phyloP scores from a whole-genome alignment of 2,888 invertebrate species.

The Catocala nupta region DNA sequence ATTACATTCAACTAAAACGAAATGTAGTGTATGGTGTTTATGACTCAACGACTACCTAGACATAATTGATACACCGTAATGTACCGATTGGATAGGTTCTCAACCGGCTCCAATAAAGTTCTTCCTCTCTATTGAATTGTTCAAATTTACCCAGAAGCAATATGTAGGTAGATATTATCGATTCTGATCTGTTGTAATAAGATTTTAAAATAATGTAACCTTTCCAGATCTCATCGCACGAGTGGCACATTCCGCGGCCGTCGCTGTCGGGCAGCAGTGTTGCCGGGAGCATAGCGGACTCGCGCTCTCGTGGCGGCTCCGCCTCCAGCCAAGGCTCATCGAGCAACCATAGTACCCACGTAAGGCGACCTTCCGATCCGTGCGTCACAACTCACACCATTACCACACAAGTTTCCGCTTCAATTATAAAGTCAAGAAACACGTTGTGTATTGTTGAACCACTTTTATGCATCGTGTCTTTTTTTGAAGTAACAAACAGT shows the following conservation, averaged over 20 bases:
- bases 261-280: conserved; percentile 88
- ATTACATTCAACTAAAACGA: conserved; percentile 6
- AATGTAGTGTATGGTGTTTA: background rate
- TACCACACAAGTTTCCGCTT: conserved; percentile 47
- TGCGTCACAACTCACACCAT: conserved; percentile 44
- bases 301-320: conserved; percentile 87
- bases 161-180: background rate
- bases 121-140: no score
- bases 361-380: conserved; percentile 75
- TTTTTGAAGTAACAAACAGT: no score
- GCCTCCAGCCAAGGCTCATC: conserved; percentile 88
- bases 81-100: background rate
- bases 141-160: no score
- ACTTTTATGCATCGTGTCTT: conserved; percentile 21
- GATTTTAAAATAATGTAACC: conserved; percentile 13
- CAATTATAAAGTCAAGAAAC: conserved; percentile 40
- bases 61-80: background rate
- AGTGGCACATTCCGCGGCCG: conserved; percentile 95
- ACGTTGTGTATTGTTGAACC: conserved; percentile 30
- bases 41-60: background rate
- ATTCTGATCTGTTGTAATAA: background rate
- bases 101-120: background rate
- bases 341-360: conserved; percentile 93
- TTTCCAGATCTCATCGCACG: conserved; percentile 76
- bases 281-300: conserved; percentile 72